Evolutionary conservation across 1,140 invertebrate species (phyloP).

Genomic region (Platyscapa corneri): DNA sequence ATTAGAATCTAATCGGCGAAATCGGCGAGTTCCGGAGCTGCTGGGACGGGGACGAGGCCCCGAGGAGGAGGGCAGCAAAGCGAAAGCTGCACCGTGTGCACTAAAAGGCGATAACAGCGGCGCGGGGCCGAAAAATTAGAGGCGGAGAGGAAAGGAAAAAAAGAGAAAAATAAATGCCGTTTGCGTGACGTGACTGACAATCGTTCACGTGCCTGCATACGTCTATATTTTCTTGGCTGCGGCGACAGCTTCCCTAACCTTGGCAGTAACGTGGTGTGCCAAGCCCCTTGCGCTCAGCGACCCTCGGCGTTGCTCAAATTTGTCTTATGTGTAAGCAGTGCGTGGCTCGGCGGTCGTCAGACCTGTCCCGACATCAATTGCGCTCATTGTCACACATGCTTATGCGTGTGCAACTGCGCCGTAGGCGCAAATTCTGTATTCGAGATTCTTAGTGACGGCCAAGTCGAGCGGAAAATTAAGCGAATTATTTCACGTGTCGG

Average conservation of each 20-base stretch:
- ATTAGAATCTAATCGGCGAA: no score
- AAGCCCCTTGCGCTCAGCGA: no score
- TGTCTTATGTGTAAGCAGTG: constrained; percentile 18
- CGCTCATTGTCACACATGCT: constrained; percentile 56
- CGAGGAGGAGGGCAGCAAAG: no score
- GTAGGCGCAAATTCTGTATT: constrained; percentile 52
- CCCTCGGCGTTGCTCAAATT: constrained; percentile 10
- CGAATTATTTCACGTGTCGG: constrained; percentile 24
- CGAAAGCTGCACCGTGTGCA: not conserved
- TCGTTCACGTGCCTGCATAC: constrained; percentile 17
- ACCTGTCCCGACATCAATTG: constrained; percentile 54
- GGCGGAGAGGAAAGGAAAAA: not conserved
- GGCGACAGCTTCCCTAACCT: not conserved
- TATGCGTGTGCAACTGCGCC: constrained; percentile 16
- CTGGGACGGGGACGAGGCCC: no score
- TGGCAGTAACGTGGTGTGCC: no score
- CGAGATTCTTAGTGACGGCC: constrained; percentile 7
- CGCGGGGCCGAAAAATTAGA: not conserved
- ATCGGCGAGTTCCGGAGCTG: no score
- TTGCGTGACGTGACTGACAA: constrained; percentile 14
- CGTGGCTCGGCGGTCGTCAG: constrained; percentile 24
- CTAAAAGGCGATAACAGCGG: constrained; percentile 24
- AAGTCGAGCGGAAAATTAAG: constrained; percentile 50
- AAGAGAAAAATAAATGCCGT: not conserved
- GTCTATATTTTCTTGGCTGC: not conserved